Conservation (phyloP, 2,113 vertebrate species). For the Vidua chalybeata region DNA sequence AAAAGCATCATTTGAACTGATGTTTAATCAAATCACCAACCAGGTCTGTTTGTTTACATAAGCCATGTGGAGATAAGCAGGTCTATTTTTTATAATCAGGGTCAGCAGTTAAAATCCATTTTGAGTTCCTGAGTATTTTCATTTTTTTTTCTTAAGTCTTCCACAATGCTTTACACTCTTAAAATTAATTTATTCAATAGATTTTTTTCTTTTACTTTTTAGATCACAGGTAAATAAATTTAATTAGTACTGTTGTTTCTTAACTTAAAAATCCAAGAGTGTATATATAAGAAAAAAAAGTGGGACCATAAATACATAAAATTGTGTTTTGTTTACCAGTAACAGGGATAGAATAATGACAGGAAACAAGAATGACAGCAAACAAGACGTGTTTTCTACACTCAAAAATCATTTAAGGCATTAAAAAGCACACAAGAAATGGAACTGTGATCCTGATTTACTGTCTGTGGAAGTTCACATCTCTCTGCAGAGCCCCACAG, state of each 20-base stretch:
- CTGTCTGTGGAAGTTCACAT: neutral
- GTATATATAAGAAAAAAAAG: neutral
- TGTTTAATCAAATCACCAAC: neutral
- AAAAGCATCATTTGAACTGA: neutral
- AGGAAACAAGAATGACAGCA: neutral
- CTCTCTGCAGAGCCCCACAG: fast-evolving
- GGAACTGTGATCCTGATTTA: neutral
- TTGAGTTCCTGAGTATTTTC: neutral
- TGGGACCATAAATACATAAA: neutral
- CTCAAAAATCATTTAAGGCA: neutral
- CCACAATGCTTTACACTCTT: neutral
- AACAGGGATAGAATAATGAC: neutral
- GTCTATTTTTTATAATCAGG: neutral
- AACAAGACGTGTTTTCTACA: neutral
- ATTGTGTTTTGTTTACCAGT: neutral
- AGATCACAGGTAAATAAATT: neutral
- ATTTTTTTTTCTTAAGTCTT: neutral
- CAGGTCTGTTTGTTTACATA: neutral
- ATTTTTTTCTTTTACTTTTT: neutral
- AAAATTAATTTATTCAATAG: neutral
- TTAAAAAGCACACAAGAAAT: neutral
- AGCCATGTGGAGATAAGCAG: neutral
- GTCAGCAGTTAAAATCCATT: neutral
- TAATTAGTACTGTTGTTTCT: neutral
- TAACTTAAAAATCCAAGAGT: neutral